Base-by-base conservation (phyloP, 92 coral and sea anemone species). In the Anthopleura xanthogrammica region DNA sequence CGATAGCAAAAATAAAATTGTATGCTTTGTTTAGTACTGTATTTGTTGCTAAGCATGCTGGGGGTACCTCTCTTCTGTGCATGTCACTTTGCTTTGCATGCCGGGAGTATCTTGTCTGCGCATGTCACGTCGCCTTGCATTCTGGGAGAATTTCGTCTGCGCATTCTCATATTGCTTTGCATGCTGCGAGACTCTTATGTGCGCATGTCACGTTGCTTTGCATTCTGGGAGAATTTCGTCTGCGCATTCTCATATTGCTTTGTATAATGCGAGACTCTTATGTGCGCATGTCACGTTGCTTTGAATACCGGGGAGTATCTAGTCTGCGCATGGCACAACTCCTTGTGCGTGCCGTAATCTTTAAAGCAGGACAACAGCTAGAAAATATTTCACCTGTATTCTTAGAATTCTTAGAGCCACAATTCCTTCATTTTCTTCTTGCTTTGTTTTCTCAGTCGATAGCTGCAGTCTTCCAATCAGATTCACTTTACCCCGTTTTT, bases 401-500 rank as follows among this genome's bases (percentile, higher is more conserved):
- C 98, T 90, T 1, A 95, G 88, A 55, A 95, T 88, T 58, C 98
- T 84, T 24, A 95, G 90, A 11, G 98, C 98, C 76, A 95, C 94
- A 72, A 95, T 93, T 7, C 98, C 98, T 29, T 95, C 98, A 54
- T 95, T 95, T 75, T 95, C 98, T 72, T 95, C 98, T 62, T 91
- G 98, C 70, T 94, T 92, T 11, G 97, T 87, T 60, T 94, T 95
- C 68, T 95, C 98, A 10, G 98, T 95, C 36, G 98, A 95, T 16
- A 95, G 88, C 85, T 95, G 98, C 11, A 95, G 88, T 75, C 98
- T 89, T 41, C 98, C 98, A 70, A 95, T 92, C 71, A 95, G 93
- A 79, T 95, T 95, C 48, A 95, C 95, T 71, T 95, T 95, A n/a
- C 98, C 98, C 20, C 98, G 95, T 78, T 95, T 95, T 81, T 95